Conservation (phyloP, 23 tunicate species). For the Trididemnum nubilum region DNA sequence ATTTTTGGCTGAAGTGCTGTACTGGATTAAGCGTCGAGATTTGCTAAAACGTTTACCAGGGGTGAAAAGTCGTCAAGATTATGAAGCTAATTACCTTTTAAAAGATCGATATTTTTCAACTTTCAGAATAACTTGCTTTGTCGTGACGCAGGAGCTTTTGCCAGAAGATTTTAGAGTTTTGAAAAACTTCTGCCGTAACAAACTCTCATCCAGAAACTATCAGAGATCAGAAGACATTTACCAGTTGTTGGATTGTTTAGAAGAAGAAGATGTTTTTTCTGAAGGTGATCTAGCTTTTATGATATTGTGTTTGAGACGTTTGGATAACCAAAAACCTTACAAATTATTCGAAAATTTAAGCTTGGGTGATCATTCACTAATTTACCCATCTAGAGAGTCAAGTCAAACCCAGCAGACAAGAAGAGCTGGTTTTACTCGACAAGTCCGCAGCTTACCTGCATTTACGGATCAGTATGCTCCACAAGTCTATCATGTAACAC, state of each 20-base stretch:
- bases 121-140: constrained; percentile 47
- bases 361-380: constrained; percentile 6
- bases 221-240: constrained; percentile 30
- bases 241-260: constrained; percentile 29
- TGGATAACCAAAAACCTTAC: constrained; percentile 44
- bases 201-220: constrained; percentile 23
- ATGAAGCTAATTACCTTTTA: constrained; percentile 34
- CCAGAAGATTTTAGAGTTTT: constrained; percentile 19
- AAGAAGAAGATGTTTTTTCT: constrained; percentile 55
- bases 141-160: constrained; percentile 21
- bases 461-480: background rate
- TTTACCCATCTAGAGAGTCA: background rate
- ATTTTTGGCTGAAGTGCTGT: constrained; percentile 54
- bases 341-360: constrained; percentile 5
- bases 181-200: constrained; percentile 10
- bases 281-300: constrained; percentile 51
- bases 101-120: constrained; percentile 31
- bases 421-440: background rate
- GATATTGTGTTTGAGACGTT: constrained; percentile 14
- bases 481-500: background rate
- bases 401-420: background rate
- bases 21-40: constrained; percentile 52
- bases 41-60: constrained; percentile 50
- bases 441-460: background rate
- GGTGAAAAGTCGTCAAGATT: constrained; percentile 47